Base-by-base conservation (phyloP, 2,113 vertebrate genomes). In the Poeciliopsis prolifica region DNA sequence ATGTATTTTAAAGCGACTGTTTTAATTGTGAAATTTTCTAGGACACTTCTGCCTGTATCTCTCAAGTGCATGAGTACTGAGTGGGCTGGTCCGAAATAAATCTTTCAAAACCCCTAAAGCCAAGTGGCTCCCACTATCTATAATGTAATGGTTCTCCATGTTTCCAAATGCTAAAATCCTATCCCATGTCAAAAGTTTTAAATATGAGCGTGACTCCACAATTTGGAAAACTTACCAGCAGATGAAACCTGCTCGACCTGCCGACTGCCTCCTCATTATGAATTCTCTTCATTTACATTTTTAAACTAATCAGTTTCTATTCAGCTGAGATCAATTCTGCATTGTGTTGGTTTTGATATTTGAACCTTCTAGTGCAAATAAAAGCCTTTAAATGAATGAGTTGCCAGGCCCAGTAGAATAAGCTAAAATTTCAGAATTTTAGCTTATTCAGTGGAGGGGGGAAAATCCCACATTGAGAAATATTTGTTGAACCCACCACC, bases 51-150 rank as follows among this genome's bases (percentile, higher is more conserved):
- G 33, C 86, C 70, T 87, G 51, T 77, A 73, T 83, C 81, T 81
- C 67, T 51, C 74, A 63, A 80, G 63, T 77, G 81, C 89, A 86
- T 74, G 85, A 62, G 79, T 72, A 85, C 81, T 86, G 87, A 90
- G 86, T 82, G 89, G 87, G 89, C 75, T 75, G 61, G 79, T 80
- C 81, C 82, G 68, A 82, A 90, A 90, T 91, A 83, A 89, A 93
- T 92, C 66, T 93, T 93, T 93, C 44, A 92, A 78, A 78, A 78
- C 64, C 84, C 90, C 90, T 89, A 70, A 88, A 90, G 90, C 88
- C 68, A 90, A 85, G 81, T 85, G 86, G 86, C 90, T 78, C 86
- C 84, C 78, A 70, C 81, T 83, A 88, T 91, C 84, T 86, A 90
- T 79, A 89, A 92, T 92, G 87, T 67, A 91, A 77, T 76, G 78